Evolutionary conservation across 2,888 invertebrate genomes (phyloP).

Genomic region (Caenorhabditis sp.): DNA sequence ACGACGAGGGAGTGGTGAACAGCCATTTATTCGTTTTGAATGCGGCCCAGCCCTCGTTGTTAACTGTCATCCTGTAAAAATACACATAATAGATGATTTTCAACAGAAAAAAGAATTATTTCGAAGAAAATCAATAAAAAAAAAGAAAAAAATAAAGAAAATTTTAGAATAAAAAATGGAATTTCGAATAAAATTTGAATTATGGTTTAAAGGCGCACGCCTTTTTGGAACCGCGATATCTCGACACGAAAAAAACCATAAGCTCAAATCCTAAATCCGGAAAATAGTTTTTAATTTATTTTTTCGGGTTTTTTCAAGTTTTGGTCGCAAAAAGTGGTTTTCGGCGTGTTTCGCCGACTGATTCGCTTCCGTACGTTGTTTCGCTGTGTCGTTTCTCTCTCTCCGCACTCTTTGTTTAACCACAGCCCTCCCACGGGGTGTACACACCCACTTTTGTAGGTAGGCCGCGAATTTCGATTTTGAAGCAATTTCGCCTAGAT

Average conservation of each 20-base stretch:
- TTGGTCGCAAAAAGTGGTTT: constrained; percentile 22
- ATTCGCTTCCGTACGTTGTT: constrained; percentile 13
- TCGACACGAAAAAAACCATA: constrained; percentile 41
- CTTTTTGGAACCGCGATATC: constrained; percentile 41
- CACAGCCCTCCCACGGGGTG: neutral
- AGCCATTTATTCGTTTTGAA: constrained; percentile 65
- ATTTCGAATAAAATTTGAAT: constrained; percentile 17
- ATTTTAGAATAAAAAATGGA: neutral
- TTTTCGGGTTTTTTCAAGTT: constrained; percentile 29
- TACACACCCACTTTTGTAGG: constrained; percentile 4
- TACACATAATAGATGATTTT: neutral
- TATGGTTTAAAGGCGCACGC: constrained; percentile 49
- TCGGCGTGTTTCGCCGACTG: constrained; percentile 16
- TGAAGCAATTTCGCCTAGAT: too few relatives aligned
- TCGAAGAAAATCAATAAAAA: neutral
- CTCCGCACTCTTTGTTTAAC: constrained; percentile 3
- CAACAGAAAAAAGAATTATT: constrained; percentile 7
- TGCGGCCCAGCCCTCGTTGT: constrained; percentile 47
- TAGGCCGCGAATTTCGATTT: too few relatives aligned
- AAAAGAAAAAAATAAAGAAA: constrained; percentile 12
- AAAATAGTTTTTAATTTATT: constrained; percentile 33
- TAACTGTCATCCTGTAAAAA: constrained; percentile 54
- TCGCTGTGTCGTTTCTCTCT: constrained; percentile 12
- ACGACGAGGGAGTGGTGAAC: constrained; percentile 60
- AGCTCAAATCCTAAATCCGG: constrained; percentile 41